Evolutionary conservation across 2,888 invertebrate genomes (phyloP).

Genomic region (Zonitis immaculata): DNA sequence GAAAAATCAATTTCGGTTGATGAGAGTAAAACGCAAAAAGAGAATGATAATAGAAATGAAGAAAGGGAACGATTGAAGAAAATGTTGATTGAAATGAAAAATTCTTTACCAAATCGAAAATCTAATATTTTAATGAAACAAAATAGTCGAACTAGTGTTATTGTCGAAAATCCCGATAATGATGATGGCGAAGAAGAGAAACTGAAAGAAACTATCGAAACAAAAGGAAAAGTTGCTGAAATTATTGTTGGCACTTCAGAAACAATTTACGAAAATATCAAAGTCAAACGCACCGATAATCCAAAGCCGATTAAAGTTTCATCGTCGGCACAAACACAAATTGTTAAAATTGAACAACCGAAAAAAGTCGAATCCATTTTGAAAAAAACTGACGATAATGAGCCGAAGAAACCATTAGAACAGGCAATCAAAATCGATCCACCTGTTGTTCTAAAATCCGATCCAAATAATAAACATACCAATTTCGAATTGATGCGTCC

Average conservation of each 20-base stretch:
- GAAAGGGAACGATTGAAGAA: slow-evolving; percentile 62
- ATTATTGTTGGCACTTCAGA: slow-evolving; percentile 45
- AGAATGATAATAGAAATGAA: slow-evolving; percentile 44
- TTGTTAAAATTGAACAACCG: not conserved
- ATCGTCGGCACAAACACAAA: slow-evolving; percentile 54
- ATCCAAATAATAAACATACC: slow-evolving; percentile 32
- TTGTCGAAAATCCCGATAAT: slow-evolving; percentile 40
- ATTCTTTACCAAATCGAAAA: slow-evolving; percentile 61
- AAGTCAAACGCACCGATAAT: slow-evolving; percentile 42
- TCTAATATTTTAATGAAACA: slow-evolving; percentile 39
- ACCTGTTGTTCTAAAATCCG: slow-evolving; percentile 30
- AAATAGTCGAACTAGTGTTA: slow-evolving; percentile 39
- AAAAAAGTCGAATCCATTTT: not conserved
- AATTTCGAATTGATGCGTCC: slow-evolving; percentile 53
- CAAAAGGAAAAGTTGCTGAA: slow-evolving; percentile 40
- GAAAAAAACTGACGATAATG: slow-evolving; percentile 17
- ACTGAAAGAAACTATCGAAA: slow-evolving; percentile 22
- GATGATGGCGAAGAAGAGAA: slow-evolving; percentile 13
- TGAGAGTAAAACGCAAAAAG: slow-evolving; percentile 41
- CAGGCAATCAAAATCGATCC: slow-evolving; percentile 15
- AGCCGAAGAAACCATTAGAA: slow-evolving; percentile 22
- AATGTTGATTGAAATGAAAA: slow-evolving; percentile 73
- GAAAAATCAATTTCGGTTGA: slow-evolving; percentile 27
- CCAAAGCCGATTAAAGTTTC: slow-evolving; percentile 53
- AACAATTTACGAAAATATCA: slow-evolving; percentile 49